phyloP scores from a whole-genome alignment of 2,113 vertebrate species.

The Leptodactylus fuscus region DNA sequence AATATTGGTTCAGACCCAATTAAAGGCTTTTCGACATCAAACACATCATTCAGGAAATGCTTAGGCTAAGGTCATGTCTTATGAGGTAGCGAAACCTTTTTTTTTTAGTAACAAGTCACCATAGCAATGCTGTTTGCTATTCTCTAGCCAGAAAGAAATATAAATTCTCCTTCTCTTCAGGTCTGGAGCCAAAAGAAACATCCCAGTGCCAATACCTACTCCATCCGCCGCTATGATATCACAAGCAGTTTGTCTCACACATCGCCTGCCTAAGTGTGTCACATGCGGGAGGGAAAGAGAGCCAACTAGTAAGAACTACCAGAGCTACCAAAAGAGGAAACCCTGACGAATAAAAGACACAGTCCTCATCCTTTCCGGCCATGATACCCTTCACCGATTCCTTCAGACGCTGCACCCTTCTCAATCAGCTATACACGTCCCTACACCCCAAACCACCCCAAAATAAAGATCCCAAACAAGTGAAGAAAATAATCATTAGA shows the following conservation, averaged over 20 bases:
- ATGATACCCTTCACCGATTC: too few species aligned
- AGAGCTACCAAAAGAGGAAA: too few species aligned
- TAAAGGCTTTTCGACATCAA: conserved; percentile 46
- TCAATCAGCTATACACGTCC: too few species aligned
- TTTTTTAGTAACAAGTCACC: conserved; percentile 50
- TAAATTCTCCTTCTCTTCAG: conserved; percentile 44
- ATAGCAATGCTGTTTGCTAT: conserved; percentile 48
- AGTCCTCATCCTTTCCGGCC: too few species aligned
- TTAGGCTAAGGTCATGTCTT: conserved; percentile 41
- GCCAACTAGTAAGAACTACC: too few species aligned
- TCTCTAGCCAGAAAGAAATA: conserved; percentile 38
- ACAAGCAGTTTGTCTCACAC: conserved; percentile 14
- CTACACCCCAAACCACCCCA: too few species aligned
- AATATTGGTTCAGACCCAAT: conserved; percentile 26
- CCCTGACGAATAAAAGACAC: too few species aligned
- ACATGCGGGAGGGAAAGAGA: neutral
- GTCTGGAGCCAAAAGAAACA: conserved; percentile 38
- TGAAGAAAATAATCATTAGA: too few species aligned
- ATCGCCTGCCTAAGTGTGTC: neutral
- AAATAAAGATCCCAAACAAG: too few species aligned
- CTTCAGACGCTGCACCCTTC: too few species aligned
- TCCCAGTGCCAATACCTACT: conserved; percentile 41
- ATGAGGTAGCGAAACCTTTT: conserved; percentile 29
- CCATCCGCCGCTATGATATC: conserved; percentile 23
- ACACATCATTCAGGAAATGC: conserved; percentile 36